Conservation (phyloP, 2,888 invertebrate genomes). For the Lordiphosa fenestrarum region DNA sequence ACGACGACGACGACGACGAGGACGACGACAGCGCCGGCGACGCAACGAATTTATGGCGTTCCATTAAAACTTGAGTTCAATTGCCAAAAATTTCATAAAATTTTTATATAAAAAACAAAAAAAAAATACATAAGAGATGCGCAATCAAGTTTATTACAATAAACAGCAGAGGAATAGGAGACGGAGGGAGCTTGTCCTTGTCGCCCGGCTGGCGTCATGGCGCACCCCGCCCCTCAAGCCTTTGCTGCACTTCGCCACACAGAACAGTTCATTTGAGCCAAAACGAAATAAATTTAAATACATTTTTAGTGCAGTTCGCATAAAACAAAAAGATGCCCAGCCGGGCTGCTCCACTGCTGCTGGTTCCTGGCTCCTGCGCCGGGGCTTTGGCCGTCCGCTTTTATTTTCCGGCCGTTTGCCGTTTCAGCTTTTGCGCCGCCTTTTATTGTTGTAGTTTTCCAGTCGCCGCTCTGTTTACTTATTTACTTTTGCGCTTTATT, state of each 20-base stretch:
- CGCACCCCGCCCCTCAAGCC: conserved; percentile 21
- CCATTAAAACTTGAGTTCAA: conserved; percentile 75
- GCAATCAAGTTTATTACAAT: conserved; percentile 73
- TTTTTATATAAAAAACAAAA: conserved; percentile 58
- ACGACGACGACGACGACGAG: conserved; percentile 26
- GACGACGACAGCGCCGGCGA: conserved; percentile 31
- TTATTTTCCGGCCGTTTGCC: conserved; percentile 73
- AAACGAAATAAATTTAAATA: conserved; percentile 74
- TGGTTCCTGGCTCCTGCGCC: conserved; percentile 29
- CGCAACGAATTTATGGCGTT: conserved; percentile 68
- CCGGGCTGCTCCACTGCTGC: conserved; percentile 27
- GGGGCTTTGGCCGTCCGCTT: conserved; percentile 48
- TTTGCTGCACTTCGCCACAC: conserved; percentile 39
- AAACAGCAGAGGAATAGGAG: conserved; percentile 9
- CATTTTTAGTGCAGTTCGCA: conserved; percentile 75
- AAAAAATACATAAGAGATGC: conserved; percentile 55
- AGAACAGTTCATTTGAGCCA: conserved; percentile 66
- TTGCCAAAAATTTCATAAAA: conserved; percentile 76
- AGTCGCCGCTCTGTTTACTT: conserved; percentile 59
- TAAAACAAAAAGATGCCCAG: conserved; percentile 74
- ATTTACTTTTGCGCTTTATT: conserved; percentile 75
- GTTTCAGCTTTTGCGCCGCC: conserved; percentile 60
- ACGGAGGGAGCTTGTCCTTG: conserved; percentile 40
- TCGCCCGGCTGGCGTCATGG: conserved; percentile 58
- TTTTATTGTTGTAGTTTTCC: conserved; percentile 68